phyloP scores from a whole-genome alignment of 2,113 vertebrate species.

The Rousettus leschenaultii region DNA sequence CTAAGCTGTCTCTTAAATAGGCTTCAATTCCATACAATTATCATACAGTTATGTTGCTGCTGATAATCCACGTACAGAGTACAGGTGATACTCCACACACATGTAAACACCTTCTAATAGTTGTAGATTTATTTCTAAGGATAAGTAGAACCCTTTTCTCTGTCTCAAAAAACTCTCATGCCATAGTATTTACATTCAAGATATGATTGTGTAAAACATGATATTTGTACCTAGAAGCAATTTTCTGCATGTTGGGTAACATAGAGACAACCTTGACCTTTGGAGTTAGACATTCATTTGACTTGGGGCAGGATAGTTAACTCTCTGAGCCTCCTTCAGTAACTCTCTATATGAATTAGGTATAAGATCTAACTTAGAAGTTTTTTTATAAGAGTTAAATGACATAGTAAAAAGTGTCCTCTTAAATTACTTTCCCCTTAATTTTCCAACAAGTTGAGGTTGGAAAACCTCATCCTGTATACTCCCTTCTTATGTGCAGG shows the following conservation, averaged over 20 bases:
- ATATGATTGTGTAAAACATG: background rate
- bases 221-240: background rate
- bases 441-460: background rate
- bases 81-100: accelerated
- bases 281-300: background rate
- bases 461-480: background rate
- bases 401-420: background rate
- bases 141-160: background rate
- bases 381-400: background rate
- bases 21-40: background rate
- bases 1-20: background rate
- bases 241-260: background rate
- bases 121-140: background rate
- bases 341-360: background rate
- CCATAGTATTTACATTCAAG: background rate
- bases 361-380: background rate
- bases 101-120: background rate
- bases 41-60: background rate
- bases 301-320: background rate
- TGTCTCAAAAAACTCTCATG: background rate
- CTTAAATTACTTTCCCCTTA: background rate
- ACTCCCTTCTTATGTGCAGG: accelerated
- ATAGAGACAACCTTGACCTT: background rate
- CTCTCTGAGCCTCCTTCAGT: background rate
- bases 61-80: background rate